Evolutionary conservation across 2,113 vertebrate genomes (phyloP), one percentile per base, ranked within the genome.

Genomic region (Raja brachyura): DNA sequence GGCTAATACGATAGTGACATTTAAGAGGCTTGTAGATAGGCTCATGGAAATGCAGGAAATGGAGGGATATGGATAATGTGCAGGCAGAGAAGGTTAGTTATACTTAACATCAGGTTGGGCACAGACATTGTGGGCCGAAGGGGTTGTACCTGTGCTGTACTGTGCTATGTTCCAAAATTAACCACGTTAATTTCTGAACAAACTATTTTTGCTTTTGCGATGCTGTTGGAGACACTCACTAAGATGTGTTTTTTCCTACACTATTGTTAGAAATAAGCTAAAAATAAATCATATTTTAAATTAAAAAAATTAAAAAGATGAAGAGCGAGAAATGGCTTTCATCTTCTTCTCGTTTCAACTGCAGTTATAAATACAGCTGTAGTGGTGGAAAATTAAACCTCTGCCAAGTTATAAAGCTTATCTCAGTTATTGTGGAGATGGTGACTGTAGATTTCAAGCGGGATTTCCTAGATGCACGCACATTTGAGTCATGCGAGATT

Each of bases 151-250:
- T 48, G 39, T 48, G 3, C 39, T 48, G 39, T 48, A 48, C 39
- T 48, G 39, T 48, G 0, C 88, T 11, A 2, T 90, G 25, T 90
- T 48, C 39, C 33, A 31, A 90, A 22, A 39, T 70, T 8, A 90
- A 90, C 25, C 25, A 20, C n/a, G 20, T 48, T 22, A 90, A 39
- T 20, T 18, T 90, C 22, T 39, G 16, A 68, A 70, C 31, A n/a
- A 90, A 90, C n/a, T 90, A 63, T 31, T 90, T 90, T 66, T 66
- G 85, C 31, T 88, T 63, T n/a, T 61, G 56, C 61, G 83, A 31
- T 86, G 59, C 61, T 86, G 56, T 56, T 88, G 59, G 85, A 88
- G 16, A 66, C 31, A 11, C n/a, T 88, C 28, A 88, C 63, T 88
- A 61, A 16, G 85, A 18, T n/a, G 14, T 61, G 0, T 25, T 86